A percentile compares a stretch with the other conserved stretches of the same genome.
Evolutionary conservation across 2,888 invertebrate species (phyloP).

Genomic region (Pseudococcus jackbeardsleyi): DNA sequence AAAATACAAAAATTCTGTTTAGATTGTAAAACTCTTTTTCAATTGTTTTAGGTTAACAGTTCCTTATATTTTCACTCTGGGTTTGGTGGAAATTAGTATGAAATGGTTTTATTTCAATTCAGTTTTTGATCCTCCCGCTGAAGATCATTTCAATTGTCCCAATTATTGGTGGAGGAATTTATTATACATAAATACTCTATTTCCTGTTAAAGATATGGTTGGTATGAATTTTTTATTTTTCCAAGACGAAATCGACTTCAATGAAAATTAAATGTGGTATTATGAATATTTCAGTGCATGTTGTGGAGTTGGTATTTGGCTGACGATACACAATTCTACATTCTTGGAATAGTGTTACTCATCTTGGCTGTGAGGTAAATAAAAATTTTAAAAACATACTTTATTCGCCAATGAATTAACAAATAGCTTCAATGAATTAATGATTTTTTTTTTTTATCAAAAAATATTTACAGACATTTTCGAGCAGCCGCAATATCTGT

Average conservation of each 20-base stretch:
- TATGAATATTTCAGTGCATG: conserved; percentile 79
- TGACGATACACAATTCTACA: conserved; percentile 89
- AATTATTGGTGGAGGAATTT: conserved; percentile 87
- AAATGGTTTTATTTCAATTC: conserved; percentile 80
- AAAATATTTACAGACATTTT: conserved; percentile 75
- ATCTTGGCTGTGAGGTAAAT: conserved; percentile 79
- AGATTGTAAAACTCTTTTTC: neutral
- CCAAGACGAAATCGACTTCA: neutral
- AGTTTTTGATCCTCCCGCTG: conserved; percentile 80
- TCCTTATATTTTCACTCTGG: conserved; percentile 84
- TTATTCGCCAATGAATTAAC: neutral
- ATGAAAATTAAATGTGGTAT: neutral
- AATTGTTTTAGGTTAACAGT: conserved; percentile 79
- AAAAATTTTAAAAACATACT: neutral
- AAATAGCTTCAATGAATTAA: neutral
- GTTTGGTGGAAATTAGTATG: conserved; percentile 80
- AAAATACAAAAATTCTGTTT: too few relatives aligned
- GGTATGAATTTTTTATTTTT: conserved; percentile 65
- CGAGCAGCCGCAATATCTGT: conserved; percentile 80
- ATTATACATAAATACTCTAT: conserved; percentile 87
- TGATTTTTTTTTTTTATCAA: too few relatives aligned
- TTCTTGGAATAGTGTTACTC: conserved; percentile 84
- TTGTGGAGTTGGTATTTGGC: conserved; percentile 92
- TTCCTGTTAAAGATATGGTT: conserved; percentile 77
- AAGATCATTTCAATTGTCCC: conserved; percentile 81